Conservation (phyloP, 2,797 vertebrate genomes). For the Pangasius macronema region DNA sequence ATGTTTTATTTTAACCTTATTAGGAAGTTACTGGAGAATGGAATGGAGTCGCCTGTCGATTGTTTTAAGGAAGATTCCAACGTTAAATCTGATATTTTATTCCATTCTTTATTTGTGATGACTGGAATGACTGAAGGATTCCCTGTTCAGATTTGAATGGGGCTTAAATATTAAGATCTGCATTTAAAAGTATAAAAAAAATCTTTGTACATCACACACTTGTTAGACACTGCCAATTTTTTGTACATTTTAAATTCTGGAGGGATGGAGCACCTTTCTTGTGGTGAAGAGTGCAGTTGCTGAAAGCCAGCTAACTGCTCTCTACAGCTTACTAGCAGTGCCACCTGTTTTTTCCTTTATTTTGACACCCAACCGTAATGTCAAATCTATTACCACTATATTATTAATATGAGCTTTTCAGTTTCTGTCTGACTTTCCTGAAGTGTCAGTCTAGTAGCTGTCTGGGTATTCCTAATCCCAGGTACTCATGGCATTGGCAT, state of each 20-base stretch:
- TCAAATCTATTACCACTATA: not conserved
- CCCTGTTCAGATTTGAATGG: conserved; percentile 18
- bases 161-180: not conserved
- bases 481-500: not conserved
- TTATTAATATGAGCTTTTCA: not conserved
- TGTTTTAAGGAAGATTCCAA: conserved; percentile 44
- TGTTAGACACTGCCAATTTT: not conserved
- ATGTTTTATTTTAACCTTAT: conserved; percentile 63
- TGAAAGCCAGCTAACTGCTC: not conserved
- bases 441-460: not conserved
- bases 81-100: conserved; percentile 44
- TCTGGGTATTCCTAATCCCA: not conserved
- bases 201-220: not conserved
- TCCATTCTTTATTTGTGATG: conserved; percentile 27
- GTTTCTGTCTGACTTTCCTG: not conserved
- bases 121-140: conserved; percentile 33
- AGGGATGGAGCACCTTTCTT: not conserved
- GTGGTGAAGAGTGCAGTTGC: not conserved
- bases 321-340: not conserved
- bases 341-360: not conserved
- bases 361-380: not conserved
- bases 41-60: conserved; percentile 35
- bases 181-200: not conserved
- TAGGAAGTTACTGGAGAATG: conserved; percentile 48
- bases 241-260: not conserved